Base-by-base conservation (phyloP, 2,888 invertebrate species). In the Drosophila atripex region DNA sequence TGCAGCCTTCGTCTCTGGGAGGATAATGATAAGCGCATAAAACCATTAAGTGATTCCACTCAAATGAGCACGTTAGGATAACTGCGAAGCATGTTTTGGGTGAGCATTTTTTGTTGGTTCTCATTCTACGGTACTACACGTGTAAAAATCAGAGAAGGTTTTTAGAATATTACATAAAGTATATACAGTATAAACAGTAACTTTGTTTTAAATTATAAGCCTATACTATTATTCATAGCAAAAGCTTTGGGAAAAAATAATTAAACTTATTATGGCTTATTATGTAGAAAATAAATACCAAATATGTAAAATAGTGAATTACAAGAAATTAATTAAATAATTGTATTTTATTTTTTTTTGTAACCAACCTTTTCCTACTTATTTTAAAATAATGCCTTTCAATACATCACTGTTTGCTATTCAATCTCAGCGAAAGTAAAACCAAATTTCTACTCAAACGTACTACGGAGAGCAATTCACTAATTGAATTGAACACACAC, bases 41-140 rank as follows among this genome's bases (percentile, higher is more conserved):
- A 89, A 89, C 89, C 89, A 89, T 90, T 89, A 90, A 89, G 89
- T 83, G 84, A 88, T 90, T 89, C 86, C 90, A 86, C 90, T 90
- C 82, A 88, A 90, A 86, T 86, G 80, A 88, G 72, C 90, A 85
- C 82, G 84, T 80, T 85, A 78, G 79, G 76, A 71, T 71, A 75
- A 73, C 73, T 70, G 72, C 28, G 77, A 41, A 52, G 54, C 53
- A 46, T 28, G 30, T 60, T 49, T 12, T 45, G 39, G 30, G n/a
- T 38, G 41, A 41, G 18, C 9, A 43, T 57, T 52, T 53, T 32
- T 50, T 60, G 43, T 45, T 56, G 32, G 12, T 12, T n/a, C 32
- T 12, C 32, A 12, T 32, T 32, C n/a, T 32, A 32, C 32, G 32
- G 32, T n/a, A 8, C 25, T 63, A 50, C 45, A 63, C 43, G 1